Percentiles rank a stretch among this genome's conserved stretches.
phyloP scores from a whole-genome alignment of 2,888 invertebrate genomes.

The Eilema sororculum region DNA sequence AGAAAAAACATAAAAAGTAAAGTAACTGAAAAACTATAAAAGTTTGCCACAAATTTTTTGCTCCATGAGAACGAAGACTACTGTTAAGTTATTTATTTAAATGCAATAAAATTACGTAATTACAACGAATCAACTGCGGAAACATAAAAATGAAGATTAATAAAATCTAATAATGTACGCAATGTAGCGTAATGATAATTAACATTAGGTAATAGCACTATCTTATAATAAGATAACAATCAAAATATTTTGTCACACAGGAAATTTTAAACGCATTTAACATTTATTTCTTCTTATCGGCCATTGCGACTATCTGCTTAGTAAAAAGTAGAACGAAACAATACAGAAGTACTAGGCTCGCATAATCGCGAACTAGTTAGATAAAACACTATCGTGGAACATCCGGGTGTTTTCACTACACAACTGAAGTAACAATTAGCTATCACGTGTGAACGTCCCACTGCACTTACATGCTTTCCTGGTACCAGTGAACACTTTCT shows the following conservation, averaged over 20 bases:
- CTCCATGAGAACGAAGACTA: neutral
- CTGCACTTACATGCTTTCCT: constrained; percentile 70
- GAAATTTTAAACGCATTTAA: constrained; percentile 14
- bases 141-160: constrained; percentile 24
- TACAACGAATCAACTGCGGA: constrained; percentile 17
- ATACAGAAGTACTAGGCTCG: constrained; percentile 54
- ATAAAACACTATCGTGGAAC: constrained; percentile 71
- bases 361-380: constrained; percentile 68
- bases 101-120: constrained; percentile 22
- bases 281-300: constrained; percentile 18
- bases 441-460: constrained; percentile 74
- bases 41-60: constrained; percentile 17
- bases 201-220: constrained; percentile 12
- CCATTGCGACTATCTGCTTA: neutral
- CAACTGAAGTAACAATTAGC: constrained; percentile 70
- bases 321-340: constrained; percentile 52
- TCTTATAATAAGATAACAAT: constrained; percentile 17
- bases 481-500: constrained; percentile 70
- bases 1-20: too few relatives aligned
- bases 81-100: constrained; percentile 7
- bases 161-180: constrained; percentile 12
- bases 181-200: constrained; percentile 15
- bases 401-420: constrained; percentile 81
- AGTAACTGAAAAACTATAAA: too few relatives aligned
- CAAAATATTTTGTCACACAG: constrained; percentile 12